phyloP scores from a whole-genome alignment of 2,113 vertebrate species.

The Bufo bufo region DNA sequence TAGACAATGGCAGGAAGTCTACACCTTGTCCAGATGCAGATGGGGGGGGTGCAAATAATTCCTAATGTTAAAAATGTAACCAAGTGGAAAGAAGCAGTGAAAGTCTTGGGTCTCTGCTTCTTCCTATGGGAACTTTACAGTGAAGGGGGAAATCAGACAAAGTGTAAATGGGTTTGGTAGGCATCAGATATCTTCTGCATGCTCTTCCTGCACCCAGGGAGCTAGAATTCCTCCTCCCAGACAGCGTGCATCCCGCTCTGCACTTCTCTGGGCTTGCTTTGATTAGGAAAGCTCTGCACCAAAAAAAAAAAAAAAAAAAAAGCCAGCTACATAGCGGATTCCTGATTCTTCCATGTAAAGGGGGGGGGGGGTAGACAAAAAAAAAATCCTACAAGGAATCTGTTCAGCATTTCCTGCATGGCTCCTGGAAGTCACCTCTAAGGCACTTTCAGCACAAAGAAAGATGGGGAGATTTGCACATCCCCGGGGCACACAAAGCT shows the following conservation, averaged over 20 bases:
- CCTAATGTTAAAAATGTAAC: neutral
- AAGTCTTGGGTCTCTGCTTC: neutral
- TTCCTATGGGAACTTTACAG: constrained; percentile 12
- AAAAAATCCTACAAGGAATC: constrained; percentile 33
- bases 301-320: constrained; percentile 38
- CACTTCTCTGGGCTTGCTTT: constrained; percentile 33
- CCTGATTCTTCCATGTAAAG: constrained; percentile 26
- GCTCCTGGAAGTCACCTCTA: constrained; percentile 46
- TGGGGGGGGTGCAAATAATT: neutral
- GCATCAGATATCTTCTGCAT: neutral
- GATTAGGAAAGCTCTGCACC: constrained; percentile 63
- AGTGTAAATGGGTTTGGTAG: neutral
- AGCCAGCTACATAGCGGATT: constrained; percentile 48
- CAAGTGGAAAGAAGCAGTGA: neutral
- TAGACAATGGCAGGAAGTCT: constrained; percentile 7
- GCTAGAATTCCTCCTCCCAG: neutral
- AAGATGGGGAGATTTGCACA: neutral
- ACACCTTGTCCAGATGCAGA: neutral
- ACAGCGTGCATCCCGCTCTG: neutral
- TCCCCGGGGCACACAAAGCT: neutral
- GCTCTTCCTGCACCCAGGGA: neutral
- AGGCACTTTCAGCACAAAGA: neutral
- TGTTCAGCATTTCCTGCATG: constrained; percentile 28
- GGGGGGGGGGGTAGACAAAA: neutral
- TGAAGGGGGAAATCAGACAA: neutral